Evolutionary conservation across 2,888 invertebrate species (phyloP).

Genomic region (Nudaria mundana): DNA sequence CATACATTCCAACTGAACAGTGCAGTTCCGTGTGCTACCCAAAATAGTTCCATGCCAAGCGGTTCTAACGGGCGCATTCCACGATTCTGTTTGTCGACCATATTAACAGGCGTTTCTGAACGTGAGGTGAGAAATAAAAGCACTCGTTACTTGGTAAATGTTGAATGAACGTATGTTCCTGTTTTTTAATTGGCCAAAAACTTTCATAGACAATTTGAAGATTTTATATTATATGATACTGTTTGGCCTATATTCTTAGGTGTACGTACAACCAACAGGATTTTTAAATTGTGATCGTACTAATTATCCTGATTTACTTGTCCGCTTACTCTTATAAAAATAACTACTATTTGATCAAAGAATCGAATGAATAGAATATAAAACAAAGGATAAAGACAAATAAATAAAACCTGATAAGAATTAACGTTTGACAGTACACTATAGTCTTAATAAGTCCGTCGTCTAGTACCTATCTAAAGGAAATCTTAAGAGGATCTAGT

Average conservation of each 20-base stretch:
- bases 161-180: slow-evolving; percentile 25
- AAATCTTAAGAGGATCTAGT: no score
- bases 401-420: no score
- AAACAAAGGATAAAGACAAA: no score
- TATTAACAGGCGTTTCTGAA: slow-evolving; percentile 43
- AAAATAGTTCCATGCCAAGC: slow-evolving; percentile 56
- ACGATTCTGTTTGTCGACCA: slow-evolving; percentile 42
- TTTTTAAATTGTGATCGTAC: no score
- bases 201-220: slow-evolving; percentile 21
- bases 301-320: no score
- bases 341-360: no score
- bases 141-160: slow-evolving; percentile 14
- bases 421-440: no score
- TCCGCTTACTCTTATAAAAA: no score
- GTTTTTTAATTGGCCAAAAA: slow-evolving; percentile 19
- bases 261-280: neutral
- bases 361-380: no score
- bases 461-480: no score
- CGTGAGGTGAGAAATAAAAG: slow-evolving; percentile 28
- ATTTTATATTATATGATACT: neutral
- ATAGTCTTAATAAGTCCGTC: no score
- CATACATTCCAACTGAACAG: slow-evolving; percentile 34
- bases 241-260: neutral
- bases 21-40: slow-evolving; percentile 59
- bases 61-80: slow-evolving; percentile 58